These are phyloP conservation scores for Masticophis lateralis DNA, from an alignment of 2,797 vertebrate species.

Conservation along the genomic window DNA sequence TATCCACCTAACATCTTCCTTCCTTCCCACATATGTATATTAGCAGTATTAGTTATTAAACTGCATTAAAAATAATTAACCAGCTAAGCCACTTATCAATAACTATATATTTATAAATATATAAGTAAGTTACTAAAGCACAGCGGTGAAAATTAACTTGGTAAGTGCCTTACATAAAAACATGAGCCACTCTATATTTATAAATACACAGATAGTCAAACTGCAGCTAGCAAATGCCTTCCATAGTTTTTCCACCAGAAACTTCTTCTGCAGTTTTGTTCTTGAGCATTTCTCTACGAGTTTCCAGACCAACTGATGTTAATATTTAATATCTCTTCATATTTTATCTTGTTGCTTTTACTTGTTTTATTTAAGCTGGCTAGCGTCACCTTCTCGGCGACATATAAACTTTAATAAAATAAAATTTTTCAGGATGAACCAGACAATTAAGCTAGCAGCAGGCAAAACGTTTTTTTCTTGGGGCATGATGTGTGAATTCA, in stretches of 20 bases:
- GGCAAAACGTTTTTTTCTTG: background rate
- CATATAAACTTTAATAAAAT: background rate
- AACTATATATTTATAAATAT: background rate
- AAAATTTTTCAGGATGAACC: background rate
- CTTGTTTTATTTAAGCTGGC: background rate
- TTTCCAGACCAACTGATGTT: background rate
- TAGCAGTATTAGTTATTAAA: background rate
- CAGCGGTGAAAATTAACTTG: background rate
- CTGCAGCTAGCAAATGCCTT: background rate
- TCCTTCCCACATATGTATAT: background rate
- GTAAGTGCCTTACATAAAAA: background rate
- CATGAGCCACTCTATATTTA: background rate
- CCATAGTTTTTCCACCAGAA: background rate
- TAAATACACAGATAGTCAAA: background rate
- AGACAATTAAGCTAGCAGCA: background rate
- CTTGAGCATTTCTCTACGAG: background rate
- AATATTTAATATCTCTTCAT: background rate
- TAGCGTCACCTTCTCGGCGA: background rate
- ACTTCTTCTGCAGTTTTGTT: background rate
- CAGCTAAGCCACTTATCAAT: background rate
- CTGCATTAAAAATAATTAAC: background rate
- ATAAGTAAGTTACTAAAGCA: background rate
- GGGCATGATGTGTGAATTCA: background rate
- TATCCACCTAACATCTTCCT: background rate
- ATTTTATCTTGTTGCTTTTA: background rate